Evolutionary conservation across 2,888 invertebrate species (phyloP), one percentile per base, ranked within the genome.

Genomic region (Pollenia labialis): DNA sequence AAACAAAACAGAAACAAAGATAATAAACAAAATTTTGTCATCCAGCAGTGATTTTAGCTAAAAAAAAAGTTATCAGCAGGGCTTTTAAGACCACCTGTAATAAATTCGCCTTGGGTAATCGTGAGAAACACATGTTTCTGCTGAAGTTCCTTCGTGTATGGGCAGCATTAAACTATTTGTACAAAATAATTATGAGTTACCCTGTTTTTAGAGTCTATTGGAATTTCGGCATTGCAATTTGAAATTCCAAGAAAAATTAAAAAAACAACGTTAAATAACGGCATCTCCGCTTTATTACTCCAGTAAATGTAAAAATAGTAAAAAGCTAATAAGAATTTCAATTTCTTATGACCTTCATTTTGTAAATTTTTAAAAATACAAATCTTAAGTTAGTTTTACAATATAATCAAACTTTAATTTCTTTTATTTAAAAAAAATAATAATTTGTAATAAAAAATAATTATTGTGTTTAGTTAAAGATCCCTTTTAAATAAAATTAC

Each of bases 151-250:
- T 32, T 32, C 0, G 32, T 32, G 32, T 6, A 32, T 32, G 32
- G 32, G 32, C 32, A 23, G 18, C 18, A 23, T 23, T 23, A 23
- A 23, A 23, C 18, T 23, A 23, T 1, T 23, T 23, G 2, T 23
- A 23, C 1, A 23, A 6, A 32, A 32, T 6, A 32, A 32, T 0
- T 32, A 32, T 32, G 4, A 32, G 0, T 32, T 6, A 58, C 32
- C 92, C 94, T 99, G 98, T 93, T 99, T 99, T 0, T 32, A 18
- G 12, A 18, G 23, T 11, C 23, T 56, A 56, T 56, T 62, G 60
- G 40, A 40, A 40, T 48, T n/a, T 14, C 12, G 14, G 98, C 98
- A 88, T n/a, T 69, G 46, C 12, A 60, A 69, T 62, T 71, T 71
- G 9, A 72, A 56, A 46, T 81, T 74, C 82, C 77, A 81, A 40